These are phyloP conservation scores for Cheilinus undulatus DNA, from an alignment of 2,113 vertebrate genomes.

Conservation along the genomic window DNA sequence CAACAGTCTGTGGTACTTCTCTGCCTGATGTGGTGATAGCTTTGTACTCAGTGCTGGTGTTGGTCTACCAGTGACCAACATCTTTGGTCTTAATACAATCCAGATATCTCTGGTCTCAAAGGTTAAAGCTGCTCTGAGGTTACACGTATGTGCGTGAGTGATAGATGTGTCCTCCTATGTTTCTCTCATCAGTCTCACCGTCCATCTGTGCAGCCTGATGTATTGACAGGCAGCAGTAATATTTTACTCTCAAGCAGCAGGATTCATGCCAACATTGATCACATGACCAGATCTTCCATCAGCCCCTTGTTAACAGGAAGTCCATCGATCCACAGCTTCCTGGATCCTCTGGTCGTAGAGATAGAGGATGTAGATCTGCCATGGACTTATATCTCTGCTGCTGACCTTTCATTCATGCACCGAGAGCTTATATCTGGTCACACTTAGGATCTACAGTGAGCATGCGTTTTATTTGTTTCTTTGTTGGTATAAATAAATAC, in stretches of 20 bases:
- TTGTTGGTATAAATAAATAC: background rate
- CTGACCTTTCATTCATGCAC: background rate
- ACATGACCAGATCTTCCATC: slow-evolving; percentile 51
- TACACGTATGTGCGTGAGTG: slow-evolving; percentile 6
- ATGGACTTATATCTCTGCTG: background rate
- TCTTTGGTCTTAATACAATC: background rate
- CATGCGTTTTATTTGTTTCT: background rate
- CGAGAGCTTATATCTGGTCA: too few species aligned
- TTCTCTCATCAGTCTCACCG: slow-evolving; percentile 27
- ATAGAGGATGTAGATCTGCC: slow-evolving; percentile 6
- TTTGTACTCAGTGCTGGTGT: too few species aligned
- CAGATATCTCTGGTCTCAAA: background rate
- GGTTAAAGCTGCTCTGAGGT: background rate
- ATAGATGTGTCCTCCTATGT: slow-evolving; percentile 15
- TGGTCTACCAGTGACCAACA: too few species aligned
- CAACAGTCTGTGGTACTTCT: slow-evolving; percentile 24
- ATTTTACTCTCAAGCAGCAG: slow-evolving; percentile 38
- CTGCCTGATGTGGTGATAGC: background rate
- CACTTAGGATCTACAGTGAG: too few species aligned
- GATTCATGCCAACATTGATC: slow-evolving; percentile 54
- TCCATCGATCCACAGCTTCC: slow-evolving; percentile 30
- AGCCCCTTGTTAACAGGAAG: slow-evolving; percentile 45
- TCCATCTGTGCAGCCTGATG: slow-evolving; percentile 30
- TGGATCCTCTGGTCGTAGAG: slow-evolving; percentile 21
- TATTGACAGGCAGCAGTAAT: slow-evolving; percentile 41